Conservation (phyloP, 92 coral and sea anemone genomes). For the Siderastrea radians region DNA sequence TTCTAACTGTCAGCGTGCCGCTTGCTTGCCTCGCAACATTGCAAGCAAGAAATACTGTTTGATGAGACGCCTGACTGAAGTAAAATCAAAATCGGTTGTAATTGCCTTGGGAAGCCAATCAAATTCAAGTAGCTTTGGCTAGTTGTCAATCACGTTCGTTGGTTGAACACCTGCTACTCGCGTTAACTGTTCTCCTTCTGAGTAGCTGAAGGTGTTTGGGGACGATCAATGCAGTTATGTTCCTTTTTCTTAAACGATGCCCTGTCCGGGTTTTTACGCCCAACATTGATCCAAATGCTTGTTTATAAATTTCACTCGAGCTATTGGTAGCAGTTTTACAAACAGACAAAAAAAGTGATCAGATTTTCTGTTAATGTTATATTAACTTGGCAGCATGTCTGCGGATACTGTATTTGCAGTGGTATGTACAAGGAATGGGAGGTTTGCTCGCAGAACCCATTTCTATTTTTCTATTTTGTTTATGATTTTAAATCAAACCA, state of each 20-base stretch:
- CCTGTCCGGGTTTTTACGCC: no score
- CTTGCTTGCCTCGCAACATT: constrained; percentile 47
- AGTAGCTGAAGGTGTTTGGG: neutral
- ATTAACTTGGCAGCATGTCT: neutral
- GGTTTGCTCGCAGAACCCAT: neutral
- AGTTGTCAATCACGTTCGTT: constrained; percentile 77
- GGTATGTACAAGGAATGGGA: no score
- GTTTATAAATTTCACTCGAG: neutral
- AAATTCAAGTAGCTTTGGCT: constrained; percentile 61
- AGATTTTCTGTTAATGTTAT: neutral
- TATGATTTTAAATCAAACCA: neutral
- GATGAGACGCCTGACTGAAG: constrained; percentile 76
- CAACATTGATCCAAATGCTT: neutral
- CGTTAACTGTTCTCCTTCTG: neutral
- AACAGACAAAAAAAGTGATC: neutral
- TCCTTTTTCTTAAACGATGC: neutral
- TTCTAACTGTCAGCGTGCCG: constrained; percentile 26
- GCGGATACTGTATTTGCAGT: neutral
- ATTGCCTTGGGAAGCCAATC: constrained; percentile 93
- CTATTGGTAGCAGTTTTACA: neutral
- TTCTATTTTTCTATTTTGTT: neutral
- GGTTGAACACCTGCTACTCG: constrained; percentile 74
- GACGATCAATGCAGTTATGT: neutral
- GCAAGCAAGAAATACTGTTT: constrained; percentile 78
- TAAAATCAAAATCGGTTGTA: constrained; percentile 78